phyloP scores from a whole-genome alignment of 2,888 invertebrate genomes.

The Sphaeridia pumilis region DNA sequence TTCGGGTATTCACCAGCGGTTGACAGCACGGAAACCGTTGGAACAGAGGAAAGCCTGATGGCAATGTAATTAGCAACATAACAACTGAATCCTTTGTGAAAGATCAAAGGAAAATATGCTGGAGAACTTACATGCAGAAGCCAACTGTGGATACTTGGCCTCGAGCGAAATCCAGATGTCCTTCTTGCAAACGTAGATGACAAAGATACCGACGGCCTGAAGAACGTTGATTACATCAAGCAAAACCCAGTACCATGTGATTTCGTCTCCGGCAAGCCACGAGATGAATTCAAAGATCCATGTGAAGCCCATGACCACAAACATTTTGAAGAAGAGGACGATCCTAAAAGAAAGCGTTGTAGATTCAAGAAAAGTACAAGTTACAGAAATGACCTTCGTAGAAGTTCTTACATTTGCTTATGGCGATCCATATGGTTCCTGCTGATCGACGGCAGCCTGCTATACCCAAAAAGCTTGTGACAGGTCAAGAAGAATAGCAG shows the following conservation, averaged over 20 bases:
- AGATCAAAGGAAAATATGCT: no score
- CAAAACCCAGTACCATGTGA: conserved; percentile 22
- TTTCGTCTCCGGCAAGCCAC: conserved; percentile 18
- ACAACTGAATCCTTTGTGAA: no score
- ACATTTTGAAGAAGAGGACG: neutral
- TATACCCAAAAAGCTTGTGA: conserved; percentile 8
- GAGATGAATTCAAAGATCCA: conserved; percentile 29
- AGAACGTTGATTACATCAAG: conserved; percentile 26
- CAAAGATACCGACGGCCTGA: conserved; percentile 30
- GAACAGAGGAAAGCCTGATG: no score
- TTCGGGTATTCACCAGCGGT: no score
- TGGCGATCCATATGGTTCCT: neutral
- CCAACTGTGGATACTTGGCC: conserved; percentile 23
- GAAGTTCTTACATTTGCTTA: conserved; percentile 2
- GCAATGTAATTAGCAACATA: no score
- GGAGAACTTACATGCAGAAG: no score
- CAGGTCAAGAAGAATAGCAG: conserved; percentile 8
- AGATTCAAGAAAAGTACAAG: no score
- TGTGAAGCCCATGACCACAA: neutral
- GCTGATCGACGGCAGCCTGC: neutral
- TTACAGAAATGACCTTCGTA: conserved; percentile 1
- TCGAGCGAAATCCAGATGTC: conserved; percentile 26
- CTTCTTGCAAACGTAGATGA: conserved; percentile 29
- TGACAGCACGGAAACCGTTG: no score
- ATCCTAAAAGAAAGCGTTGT: neutral